phyloP scores from a whole-genome alignment of 2,888 invertebrate species.

The Agonum fuliginosum region DNA sequence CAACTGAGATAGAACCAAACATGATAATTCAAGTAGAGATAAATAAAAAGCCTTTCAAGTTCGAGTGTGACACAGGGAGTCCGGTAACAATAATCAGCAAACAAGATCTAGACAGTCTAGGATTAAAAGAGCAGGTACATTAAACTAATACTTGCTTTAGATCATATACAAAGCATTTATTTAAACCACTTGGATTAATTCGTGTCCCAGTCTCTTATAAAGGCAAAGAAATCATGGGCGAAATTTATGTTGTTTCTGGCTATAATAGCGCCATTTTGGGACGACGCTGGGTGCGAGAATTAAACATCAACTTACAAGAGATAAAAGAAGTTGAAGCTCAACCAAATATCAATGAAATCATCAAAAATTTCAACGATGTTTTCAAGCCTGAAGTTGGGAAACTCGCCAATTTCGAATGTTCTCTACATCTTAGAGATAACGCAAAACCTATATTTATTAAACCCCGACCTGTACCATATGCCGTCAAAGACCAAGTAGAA shows the following conservation, averaged over 20 bases:
- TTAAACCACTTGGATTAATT: not conserved
- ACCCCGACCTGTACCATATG: slow-evolving; percentile 56
- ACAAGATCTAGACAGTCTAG: not conserved
- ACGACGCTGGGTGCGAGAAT: not conserved
- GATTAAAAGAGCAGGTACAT: not conserved
- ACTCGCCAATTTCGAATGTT: not conserved
- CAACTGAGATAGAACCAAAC: not conserved
- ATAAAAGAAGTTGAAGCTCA: not conserved
- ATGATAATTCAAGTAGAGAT: not conserved
- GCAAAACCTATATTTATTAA: slow-evolving; percentile 20
- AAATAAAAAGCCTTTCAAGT: not conserved
- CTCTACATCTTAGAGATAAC: slow-evolving; percentile 27
- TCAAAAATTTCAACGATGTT: not conserved
- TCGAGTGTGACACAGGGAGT: not conserved
- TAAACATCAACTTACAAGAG: not conserved
- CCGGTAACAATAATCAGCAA: not conserved
- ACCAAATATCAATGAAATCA: not conserved
- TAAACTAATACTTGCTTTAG: not conserved
- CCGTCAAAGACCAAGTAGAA: slow-evolving; percentile 54
- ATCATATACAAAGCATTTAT: not conserved
- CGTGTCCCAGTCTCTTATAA: not conserved
- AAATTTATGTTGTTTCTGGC: not conserved
- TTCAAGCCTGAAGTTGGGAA: slow-evolving; percentile 26
- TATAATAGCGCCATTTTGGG: not conserved
- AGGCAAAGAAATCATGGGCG: not conserved